These are phyloP conservation scores for Neofelis nebulosa DNA, from an alignment of 2,113 vertebrate genomes.

Conservation along the genomic window DNA sequence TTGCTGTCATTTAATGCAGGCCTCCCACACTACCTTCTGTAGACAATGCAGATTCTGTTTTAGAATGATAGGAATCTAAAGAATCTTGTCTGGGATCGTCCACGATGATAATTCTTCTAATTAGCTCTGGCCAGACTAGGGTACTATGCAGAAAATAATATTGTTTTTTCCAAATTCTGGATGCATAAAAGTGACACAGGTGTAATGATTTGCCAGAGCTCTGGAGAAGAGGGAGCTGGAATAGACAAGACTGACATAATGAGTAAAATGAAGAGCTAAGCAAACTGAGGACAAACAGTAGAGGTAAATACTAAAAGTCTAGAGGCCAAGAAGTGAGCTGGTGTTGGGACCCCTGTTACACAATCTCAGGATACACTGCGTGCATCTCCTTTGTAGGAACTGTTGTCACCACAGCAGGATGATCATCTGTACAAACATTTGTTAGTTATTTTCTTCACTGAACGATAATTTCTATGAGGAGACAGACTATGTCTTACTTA, in stretches of 20 bases:
- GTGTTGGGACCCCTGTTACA: not conserved
- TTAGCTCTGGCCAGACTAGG: not conserved
- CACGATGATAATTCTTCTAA: not conserved
- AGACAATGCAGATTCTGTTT: not conserved
- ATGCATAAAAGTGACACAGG: not conserved
- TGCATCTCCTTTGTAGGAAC: not conserved
- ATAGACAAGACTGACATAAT: not conserved
- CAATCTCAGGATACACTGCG: not conserved
- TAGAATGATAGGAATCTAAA: not conserved
- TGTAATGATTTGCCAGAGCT: not conserved
- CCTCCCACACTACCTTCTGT: not conserved
- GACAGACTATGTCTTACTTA: not conserved
- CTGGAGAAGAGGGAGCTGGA: not conserved
- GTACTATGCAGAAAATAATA: not conserved
- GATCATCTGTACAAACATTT: not conserved
- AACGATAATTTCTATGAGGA: not conserved
- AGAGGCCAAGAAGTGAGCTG: not conserved
- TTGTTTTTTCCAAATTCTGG: not conserved
- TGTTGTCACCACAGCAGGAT: not conserved
- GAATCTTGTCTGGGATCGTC: not conserved
- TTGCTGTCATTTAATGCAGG: not conserved
- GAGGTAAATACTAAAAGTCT: not conserved
- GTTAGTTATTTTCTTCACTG: not conserved
- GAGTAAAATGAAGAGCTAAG: not conserved
- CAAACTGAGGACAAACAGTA: not conserved